Evolutionary conservation across 2,113 vertebrate genomes (phyloP), one percentile per base, ranked within the genome.

Genomic region (Proterorhinus semilunaris): DNA sequence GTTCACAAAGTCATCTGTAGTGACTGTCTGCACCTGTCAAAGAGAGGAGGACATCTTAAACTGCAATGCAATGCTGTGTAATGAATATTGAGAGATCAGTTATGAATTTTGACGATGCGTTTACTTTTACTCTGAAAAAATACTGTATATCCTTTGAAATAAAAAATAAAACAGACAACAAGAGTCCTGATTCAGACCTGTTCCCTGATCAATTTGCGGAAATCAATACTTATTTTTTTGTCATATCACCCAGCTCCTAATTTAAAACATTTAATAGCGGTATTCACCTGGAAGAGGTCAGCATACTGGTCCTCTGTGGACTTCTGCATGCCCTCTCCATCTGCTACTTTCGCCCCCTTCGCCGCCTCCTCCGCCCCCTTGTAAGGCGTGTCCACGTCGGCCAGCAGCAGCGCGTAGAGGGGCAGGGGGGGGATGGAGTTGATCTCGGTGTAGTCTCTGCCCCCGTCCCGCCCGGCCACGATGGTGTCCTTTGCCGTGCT

Each of bases 401-500:
- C 98, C 64, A 96, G 92, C 71, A 98, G 94, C 74, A 99, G 86
- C 0, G 96, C 93, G 13, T 98, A 95, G 0, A 99, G 91, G 0
- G 98, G 98, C 59, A 99, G 81, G 0, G 98, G 98, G 8, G 98
- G 98, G 75, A 99, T 98, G 7, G 98, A 98, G 83, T 98, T 97
- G 78, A 99, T 99, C 78, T 99, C 98, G 0, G 98, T 99, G 79
- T 99, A 99, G 87, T 99, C 98, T 11, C 97, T 91, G 21, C 95
- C 96, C 0, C 96, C 95, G 3, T 99, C 96, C 27, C 97, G 96
- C n/a, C 98, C 98, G 1, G 96, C 93, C 57, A 95, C 95, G 42
- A 98, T 96, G 51, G 95, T 97, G 71, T 99, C 98, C 75, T 99
- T 99, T 16, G 96, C 98, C 45, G 98, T 99, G 81, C 97, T 98